Evolutionary conservation across 2,113 vertebrate species (phyloP), one percentile per base, ranked within the genome.

Genomic region (Haemorhous mexicanus): DNA sequence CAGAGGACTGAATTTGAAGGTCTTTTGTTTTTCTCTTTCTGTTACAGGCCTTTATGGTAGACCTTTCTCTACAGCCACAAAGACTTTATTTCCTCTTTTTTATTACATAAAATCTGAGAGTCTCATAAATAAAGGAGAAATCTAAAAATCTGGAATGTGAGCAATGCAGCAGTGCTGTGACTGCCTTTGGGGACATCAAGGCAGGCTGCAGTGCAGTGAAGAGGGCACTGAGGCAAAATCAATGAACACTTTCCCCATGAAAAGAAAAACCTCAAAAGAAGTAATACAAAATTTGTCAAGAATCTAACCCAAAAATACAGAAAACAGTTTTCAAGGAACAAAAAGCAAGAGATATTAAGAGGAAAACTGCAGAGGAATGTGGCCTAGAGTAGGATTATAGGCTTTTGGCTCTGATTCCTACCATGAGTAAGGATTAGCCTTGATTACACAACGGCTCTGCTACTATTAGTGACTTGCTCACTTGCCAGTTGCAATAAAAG

Each of bases 401-500:
- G 88, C 79, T 95, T 96, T 94, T 94, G 83, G 91, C 83, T 94
- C 67, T 8, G 13, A 55, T 95, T 93, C 86, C 86, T 79, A 92
- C 88, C 88, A 89, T n/a, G 83, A 91, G 88, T 75, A 95, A 92
- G 68, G 89, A 93, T 93, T 95, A 92, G 95, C 83, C 89, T 86
- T 90, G 94, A 96, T 96, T 96, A 96, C 83, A 96, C 92, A 96
- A 94, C 1, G 4, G 79, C 64, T 93, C 83, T 66, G 87, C 84
- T 89, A 93, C 94, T 84, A 66, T 92, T 95, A 95, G 78, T 5
- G n/a, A 88, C 73, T 95, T 91, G 87, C 87, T 81, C 72, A 62
- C 79, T 93, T 94, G 92, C 89, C 88, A 91, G 70, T 75, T 77
- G 87, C 63, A 91, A 93, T 88, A 87, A 89, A 82, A 87, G 67